phyloP scores from a whole-genome alignment of 1,140 invertebrate genomes.

The Trachelipus rathkii region DNA sequence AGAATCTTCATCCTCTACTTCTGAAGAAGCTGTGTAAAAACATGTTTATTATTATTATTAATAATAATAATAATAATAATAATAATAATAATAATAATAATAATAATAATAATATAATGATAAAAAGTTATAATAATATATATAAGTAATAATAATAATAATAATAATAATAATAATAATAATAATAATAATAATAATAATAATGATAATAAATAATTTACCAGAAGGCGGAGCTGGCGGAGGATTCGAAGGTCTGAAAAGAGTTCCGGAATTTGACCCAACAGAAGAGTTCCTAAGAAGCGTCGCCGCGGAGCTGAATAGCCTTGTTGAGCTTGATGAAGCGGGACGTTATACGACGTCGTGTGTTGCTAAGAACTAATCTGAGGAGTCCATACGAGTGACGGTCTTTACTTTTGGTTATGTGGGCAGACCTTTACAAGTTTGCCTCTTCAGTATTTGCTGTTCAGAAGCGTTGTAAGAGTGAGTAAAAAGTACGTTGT shows the following conservation, averaged over 20 bases:
- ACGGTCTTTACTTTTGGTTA: not conserved
- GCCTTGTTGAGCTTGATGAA: not conserved
- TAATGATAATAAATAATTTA: not conserved
- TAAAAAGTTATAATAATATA: too few relatives aligned
- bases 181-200: too few relatives aligned
- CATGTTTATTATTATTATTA: not conserved
- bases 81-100: too few relatives aligned
- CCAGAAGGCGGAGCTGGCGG: constrained; percentile 27
- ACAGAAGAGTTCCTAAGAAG: not conserved
- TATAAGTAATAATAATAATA: too few relatives aligned
- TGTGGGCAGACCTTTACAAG: not conserved
- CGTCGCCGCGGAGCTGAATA: not conserved
- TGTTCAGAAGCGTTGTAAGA: constrained; percentile 38
- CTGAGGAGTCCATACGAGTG: not conserved
- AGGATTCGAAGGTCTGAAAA: constrained; percentile 20
- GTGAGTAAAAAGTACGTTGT: too few relatives aligned
- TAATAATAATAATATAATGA: too few relatives aligned
- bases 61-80: too few relatives aligned
- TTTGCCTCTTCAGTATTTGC: not conserved
- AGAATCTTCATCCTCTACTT: not conserved
- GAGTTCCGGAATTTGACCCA: not conserved
- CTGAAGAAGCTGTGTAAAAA: not conserved
- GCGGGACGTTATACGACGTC: not conserved
- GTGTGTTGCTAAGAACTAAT: not conserved
- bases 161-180: too few relatives aligned